Percentiles rank a stretch among this genome's conserved stretches.
phyloP scores from a whole-genome alignment of 2,113 vertebrate species.

The Indicator maculatus region DNA sequence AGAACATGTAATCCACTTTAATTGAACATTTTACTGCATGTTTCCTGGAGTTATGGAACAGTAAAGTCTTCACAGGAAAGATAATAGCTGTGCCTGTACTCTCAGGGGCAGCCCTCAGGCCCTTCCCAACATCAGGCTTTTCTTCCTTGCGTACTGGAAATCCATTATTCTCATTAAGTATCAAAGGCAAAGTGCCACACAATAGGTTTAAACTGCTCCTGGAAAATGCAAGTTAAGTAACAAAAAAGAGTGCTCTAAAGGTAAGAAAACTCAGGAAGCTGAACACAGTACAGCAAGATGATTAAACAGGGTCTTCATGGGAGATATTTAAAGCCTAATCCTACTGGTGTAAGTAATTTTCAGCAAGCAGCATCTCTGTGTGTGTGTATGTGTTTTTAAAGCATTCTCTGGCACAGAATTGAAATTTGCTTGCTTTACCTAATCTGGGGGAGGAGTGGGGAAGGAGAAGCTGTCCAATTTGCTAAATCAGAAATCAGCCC shows the following conservation, averaged over 20 bases:
- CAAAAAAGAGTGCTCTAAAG: neutral
- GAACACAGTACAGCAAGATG: neutral
- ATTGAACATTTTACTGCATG: constrained; percentile 42
- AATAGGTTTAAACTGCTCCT: constrained; percentile 2
- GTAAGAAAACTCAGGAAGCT: neutral
- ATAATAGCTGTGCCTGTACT: constrained; percentile 31
- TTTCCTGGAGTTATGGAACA: constrained; percentile 23
- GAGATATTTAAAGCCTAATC: constrained; percentile 15
- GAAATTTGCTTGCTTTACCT: neutral
- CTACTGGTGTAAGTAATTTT: neutral
- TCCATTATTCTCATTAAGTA: constrained; percentile 38
- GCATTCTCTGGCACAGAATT: neutral
- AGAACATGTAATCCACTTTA: constrained; percentile 47
- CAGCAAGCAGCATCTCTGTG: neutral
- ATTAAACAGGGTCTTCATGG: neutral
- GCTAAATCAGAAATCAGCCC: neutral
- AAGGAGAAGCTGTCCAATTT: neutral
- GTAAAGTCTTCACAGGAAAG: constrained; percentile 21
- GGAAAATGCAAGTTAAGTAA: constrained; percentile 43
- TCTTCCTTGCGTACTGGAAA: neutral
- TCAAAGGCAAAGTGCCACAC: neutral
- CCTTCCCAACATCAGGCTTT: neutral
- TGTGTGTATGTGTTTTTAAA: neutral
- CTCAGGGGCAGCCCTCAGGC: constrained; percentile 39
- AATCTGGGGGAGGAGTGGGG: neutral